These are phyloP conservation scores for Harpagoxenus sublaevis DNA, from an alignment of 2,888 invertebrate genomes.

Conservation along the genomic window DNA sequence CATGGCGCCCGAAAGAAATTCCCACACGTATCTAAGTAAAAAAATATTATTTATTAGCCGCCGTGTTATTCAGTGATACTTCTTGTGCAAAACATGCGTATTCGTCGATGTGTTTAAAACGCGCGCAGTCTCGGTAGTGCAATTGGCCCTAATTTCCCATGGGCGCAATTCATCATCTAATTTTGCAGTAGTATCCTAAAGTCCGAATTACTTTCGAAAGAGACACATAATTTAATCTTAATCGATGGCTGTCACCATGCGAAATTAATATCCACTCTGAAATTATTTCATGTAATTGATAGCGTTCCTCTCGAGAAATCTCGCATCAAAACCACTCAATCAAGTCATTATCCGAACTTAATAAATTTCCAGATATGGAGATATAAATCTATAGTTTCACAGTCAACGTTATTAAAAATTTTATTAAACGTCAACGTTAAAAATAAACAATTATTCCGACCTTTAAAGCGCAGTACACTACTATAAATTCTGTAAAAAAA, in stretches of 20 bases:
- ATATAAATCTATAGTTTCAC: not conserved
- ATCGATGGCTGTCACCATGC: conserved; percentile 60
- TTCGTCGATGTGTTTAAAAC: conserved; percentile 73
- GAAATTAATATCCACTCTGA: conserved; percentile 53
- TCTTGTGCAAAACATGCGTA: conserved; percentile 48
- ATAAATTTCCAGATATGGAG: conserved; percentile 1
- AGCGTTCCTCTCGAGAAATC: conserved; percentile 28
- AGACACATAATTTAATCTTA: conserved; percentile 70
- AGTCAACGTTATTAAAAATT: not conserved
- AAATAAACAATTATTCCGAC: not conserved
- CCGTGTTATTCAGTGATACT: conserved; percentile 30
- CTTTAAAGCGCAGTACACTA: not conserved
- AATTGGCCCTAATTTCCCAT: conserved; percentile 79
- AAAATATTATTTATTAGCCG: conserved; percentile 59
- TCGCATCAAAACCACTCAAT: conserved; percentile 35
- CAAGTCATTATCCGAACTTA: conserved; percentile 35
- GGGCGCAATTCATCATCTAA: conserved; percentile 73
- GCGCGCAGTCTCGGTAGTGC: conserved; percentile 71
- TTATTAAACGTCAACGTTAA: not conserved
- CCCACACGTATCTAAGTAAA: conserved; percentile 62
- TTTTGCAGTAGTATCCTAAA: conserved; percentile 69
- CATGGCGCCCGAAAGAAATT: conserved; percentile 30
- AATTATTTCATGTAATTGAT: conserved; percentile 68
- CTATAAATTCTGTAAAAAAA: not conserved
- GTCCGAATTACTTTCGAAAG: conserved; percentile 69